Evolutionary conservation across 2,888 invertebrate genomes (phyloP).

Genomic region (Apotomis capreana): DNA sequence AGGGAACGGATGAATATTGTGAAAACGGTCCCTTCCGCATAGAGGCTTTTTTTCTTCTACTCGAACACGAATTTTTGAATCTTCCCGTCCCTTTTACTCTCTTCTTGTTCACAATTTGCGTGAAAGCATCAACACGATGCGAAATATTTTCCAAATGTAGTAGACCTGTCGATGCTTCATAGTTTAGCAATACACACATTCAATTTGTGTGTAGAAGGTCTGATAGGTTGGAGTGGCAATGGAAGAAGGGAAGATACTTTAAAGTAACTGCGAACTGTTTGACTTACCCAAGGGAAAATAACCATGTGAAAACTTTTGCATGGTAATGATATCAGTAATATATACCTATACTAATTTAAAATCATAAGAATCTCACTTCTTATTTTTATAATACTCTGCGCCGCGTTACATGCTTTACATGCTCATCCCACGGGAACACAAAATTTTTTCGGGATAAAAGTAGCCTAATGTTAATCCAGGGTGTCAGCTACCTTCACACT

Average conservation of each 20-base stretch:
- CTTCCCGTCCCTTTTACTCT: background rate
- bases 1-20: constrained; percentile 27
- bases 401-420: too few species aligned
- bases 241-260: too few species aligned
- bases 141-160: background rate
- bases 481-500: too few species aligned
- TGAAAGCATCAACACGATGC: background rate
- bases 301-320: background rate
- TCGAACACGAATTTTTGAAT: background rate
- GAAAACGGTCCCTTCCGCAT: constrained; percentile 13
- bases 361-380: too few species aligned
- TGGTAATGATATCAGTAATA: background rate
- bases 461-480: too few species aligned
- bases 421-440: too few species aligned
- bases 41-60: background rate
- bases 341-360: too few species aligned
- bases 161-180: background rate
- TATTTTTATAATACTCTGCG: too few species aligned
- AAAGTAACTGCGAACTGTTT: background rate
- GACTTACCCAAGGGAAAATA: background rate
- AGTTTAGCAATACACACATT: constrained; percentile 12
- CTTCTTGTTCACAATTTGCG: background rate
- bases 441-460: too few species aligned
- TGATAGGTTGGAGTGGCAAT: too few species aligned
- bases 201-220: constrained; percentile 14